Conservation (phyloP, 2,113 vertebrate genomes). For the Brienomyrus longianalis region DNA sequence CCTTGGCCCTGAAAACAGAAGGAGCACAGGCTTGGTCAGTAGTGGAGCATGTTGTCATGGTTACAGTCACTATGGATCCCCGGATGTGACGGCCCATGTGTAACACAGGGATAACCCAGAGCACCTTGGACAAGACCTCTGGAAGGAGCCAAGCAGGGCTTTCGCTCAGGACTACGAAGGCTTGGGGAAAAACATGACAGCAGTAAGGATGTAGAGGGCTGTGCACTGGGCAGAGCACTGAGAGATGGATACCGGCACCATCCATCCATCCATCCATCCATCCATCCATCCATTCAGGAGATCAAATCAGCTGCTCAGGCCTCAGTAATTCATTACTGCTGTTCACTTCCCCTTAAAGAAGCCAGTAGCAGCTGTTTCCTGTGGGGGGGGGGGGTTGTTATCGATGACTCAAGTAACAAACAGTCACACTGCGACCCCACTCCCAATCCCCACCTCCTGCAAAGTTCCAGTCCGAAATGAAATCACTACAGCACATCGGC, state of each 20-base stretch:
- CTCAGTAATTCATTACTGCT: not conserved
- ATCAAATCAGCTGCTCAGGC: not conserved
- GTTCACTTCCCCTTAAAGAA: not conserved
- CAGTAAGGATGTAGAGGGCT: not conserved
- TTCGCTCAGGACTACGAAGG: not conserved
- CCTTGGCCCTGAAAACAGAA: conserved; percentile 73
- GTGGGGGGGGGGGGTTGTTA: not conserved
- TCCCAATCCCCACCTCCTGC: not conserved
- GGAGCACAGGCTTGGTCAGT: not conserved
- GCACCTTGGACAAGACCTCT: not conserved
- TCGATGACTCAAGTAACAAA: not conserved
- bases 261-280: not conserved
- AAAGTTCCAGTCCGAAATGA: not conserved
- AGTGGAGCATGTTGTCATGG: not conserved
- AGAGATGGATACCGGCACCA: not conserved
- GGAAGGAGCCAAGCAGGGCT: not conserved
- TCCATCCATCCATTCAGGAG: not conserved
- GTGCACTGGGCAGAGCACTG: not conserved
- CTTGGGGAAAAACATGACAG: not conserved
- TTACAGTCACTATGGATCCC: not conserved
- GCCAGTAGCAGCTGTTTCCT: not conserved
- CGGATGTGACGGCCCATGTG: too few relatives aligned
- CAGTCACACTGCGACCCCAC: not conserved
- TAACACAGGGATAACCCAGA: not conserved
- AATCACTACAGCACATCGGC: not conserved